These are phyloP conservation scores for Nomada flava DNA, from an alignment of 2,888 invertebrate species.

Conservation along the genomic window DNA sequence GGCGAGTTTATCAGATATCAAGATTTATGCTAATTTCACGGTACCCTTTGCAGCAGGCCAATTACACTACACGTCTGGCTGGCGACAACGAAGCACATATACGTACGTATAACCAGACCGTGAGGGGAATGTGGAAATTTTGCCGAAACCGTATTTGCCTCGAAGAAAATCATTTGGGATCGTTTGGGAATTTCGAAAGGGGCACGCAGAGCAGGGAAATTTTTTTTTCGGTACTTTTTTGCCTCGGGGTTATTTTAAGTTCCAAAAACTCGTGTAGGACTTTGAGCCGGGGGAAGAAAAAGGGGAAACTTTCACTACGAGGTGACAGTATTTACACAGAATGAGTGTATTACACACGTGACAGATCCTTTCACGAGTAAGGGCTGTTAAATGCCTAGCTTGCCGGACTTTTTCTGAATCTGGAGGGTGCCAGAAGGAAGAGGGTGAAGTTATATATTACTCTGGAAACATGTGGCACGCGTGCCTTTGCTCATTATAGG, in stretches of 20 bases:
- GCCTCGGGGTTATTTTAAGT: too few relatives aligned
- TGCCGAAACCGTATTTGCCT: not conserved
- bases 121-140: not conserved
- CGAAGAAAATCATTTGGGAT: not conserved
- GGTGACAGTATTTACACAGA: constrained; percentile 26
- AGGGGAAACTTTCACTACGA: not conserved
- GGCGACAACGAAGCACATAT: constrained; percentile 9
- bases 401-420: constrained; percentile 27
- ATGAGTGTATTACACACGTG: constrained; percentile 29
- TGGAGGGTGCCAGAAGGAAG: constrained; percentile 25
- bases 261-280: too few relatives aligned
- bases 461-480: constrained; percentile 47
- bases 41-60: not conserved
- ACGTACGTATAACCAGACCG: not conserved
- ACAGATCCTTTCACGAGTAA: constrained; percentile 19
- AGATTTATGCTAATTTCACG: constrained; percentile 49
- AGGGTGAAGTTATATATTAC: constrained; percentile 31
- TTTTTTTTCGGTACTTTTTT: too few relatives aligned
- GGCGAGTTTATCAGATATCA: constrained; percentile 40
- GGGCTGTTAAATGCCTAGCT: constrained; percentile 46
- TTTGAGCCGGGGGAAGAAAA: not conserved
- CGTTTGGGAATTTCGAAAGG: not conserved
- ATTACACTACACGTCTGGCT: constrained; percentile 23
- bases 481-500: constrained; percentile 30
- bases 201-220: too few relatives aligned